Evolutionary conservation across 2,888 invertebrate genomes (phyloP).

Genomic region (Pseudoips prasinana): DNA sequence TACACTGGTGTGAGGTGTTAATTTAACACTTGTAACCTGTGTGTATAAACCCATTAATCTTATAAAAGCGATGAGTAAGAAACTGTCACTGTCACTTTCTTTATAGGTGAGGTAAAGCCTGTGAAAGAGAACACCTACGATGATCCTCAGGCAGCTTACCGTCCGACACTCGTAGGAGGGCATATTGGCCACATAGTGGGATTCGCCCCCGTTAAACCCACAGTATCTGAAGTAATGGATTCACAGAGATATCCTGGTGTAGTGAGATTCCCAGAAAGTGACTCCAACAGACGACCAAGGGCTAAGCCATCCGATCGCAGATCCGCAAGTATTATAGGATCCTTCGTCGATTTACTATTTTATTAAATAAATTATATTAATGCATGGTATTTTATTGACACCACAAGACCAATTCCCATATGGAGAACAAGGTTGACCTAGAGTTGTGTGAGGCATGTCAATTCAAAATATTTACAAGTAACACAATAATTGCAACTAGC

Average conservation of each 20-base stretch:
- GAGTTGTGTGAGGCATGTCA: no score
- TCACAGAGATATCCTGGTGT: constrained; percentile 9
- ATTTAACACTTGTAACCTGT: no score
- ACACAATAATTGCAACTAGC: no score
- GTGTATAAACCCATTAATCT: neutral
- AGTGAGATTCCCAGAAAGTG: constrained; percentile 16
- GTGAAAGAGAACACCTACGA: constrained; percentile 52
- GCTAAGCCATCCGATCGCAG: constrained; percentile 1
- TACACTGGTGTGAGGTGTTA: no score
- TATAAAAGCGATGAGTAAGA: no score
- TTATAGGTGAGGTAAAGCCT: constrained; percentile 64
- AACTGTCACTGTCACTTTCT: no score
- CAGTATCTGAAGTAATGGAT: constrained; percentile 12
- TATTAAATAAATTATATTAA: constrained; percentile 38
- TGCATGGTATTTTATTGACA: no score
- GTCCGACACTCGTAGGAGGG: constrained; percentile 60
- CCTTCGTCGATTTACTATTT: constrained; percentile 66
- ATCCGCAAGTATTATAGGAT: constrained; percentile 51
- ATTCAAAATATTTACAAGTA: no score
- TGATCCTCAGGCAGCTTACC: constrained; percentile 45
- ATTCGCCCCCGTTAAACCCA: constrained; percentile 48
- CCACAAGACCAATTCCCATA: no score
- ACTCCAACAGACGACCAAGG: constrained; percentile 16
- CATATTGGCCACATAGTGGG: constrained; percentile 57
- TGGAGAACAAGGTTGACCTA: no score